Evolutionary conservation across 2,888 invertebrate species (phyloP).

Genomic region (Limnephilus rhombicus): DNA sequence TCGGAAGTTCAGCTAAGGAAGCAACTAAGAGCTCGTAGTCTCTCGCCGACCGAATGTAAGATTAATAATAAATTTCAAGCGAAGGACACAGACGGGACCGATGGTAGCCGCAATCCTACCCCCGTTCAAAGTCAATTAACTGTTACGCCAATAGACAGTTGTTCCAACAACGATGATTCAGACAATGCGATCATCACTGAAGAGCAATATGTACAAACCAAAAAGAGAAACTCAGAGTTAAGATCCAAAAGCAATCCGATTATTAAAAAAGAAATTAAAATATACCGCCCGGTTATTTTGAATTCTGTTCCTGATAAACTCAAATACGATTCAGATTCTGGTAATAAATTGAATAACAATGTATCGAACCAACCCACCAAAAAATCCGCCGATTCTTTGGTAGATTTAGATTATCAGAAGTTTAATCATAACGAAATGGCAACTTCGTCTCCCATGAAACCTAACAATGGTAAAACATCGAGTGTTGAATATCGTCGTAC

Average conservation of each 20-base stretch:
- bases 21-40: constrained; percentile 74
- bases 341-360: background rate
- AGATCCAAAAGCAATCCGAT: constrained; percentile 13
- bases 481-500: background rate
- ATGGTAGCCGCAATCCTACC: background rate
- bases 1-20: constrained; percentile 75
- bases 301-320: constrained; percentile 63
- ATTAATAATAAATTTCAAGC: background rate
- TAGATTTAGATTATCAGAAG: constrained; percentile 61
- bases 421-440: constrained; percentile 26
- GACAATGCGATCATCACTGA: background rate
- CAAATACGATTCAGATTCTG: constrained; percentile 17
- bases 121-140: background rate
- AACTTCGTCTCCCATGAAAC: constrained; percentile 58
- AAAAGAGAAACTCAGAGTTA: background rate
- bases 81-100: background rate
- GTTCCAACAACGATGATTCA: background rate
- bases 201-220: constrained; percentile 4
- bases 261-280: constrained; percentile 50
- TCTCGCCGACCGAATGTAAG: constrained; percentile 69
- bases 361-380: background rate
- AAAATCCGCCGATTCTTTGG: constrained; percentile 64
- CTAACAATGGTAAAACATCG: background rate
- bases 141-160: background rate
- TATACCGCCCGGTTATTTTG: constrained; percentile 61